Evolutionary conservation across 2,888 invertebrate genomes (phyloP).

Genomic region (Microplitis deprimator): DNA sequence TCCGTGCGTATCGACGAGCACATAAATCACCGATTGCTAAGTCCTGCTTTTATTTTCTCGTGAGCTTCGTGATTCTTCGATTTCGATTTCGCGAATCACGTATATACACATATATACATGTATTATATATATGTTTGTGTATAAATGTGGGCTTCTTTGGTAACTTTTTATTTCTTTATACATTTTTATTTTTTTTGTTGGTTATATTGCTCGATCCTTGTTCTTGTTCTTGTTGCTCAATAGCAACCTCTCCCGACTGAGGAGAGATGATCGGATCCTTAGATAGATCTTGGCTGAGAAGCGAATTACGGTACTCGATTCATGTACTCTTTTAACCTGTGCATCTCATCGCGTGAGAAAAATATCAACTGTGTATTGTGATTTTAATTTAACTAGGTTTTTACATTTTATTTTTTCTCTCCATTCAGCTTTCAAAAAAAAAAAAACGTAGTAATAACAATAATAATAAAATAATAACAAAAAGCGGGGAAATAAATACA

Average conservation of each 20-base stretch:
- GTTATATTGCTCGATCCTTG: not conserved
- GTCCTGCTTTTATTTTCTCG: slow-evolving; percentile 43
- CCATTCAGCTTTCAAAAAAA: not conserved
- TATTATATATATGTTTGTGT: too few relatives aligned
- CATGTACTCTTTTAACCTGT: slow-evolving; percentile 25
- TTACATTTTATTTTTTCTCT: not conserved
- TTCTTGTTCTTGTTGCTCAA: not conserved
- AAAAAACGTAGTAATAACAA: not conserved
- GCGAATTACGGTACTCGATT: slow-evolving; percentile 34
- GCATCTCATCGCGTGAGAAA: slow-evolving; percentile 32
- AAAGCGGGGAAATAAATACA: not conserved
- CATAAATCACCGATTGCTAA: slow-evolving; percentile 45
- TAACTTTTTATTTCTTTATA: not conserved
- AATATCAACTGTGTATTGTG: slow-evolving; percentile 15
- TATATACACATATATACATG: slow-evolving; percentile 35
- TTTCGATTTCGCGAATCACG: slow-evolving; percentile 49
- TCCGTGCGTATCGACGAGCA: slow-evolving; percentile 47
- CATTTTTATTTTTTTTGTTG: not conserved
- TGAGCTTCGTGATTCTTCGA: slow-evolving; percentile 50
- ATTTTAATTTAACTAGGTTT: not conserved
- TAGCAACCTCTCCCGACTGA: slow-evolving; percentile 31
- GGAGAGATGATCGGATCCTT: slow-evolving; percentile 46
- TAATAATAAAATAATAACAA: not conserved
- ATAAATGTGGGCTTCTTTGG: slow-evolving; percentile 24
- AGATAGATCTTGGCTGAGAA: slow-evolving; percentile 46